Percentiles rank a stretch among this genome's conserved stretches.
phyloP scores from a whole-genome alignment of 2,797 vertebrate species.

The Nyctibius grandis region DNA sequence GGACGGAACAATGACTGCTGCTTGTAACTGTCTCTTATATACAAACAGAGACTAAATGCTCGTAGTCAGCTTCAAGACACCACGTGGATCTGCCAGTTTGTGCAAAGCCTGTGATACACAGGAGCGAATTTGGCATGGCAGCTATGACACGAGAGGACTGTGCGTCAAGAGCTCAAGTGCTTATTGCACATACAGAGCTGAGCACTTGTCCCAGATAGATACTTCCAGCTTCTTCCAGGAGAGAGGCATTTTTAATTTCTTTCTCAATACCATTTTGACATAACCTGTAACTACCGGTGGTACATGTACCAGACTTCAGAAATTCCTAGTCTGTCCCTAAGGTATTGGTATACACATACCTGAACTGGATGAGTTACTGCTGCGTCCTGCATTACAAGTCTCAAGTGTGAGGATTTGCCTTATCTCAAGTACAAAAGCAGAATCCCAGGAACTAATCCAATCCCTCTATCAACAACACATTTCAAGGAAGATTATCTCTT shows the following conservation, averaged over 20 bases:
- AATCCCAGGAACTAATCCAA: constrained; percentile 18
- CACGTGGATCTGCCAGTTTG: neutral
- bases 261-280: neutral
- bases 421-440: neutral
- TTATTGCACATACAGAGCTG: rapidly evolving
- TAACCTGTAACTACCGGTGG: neutral
- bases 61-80: neutral
- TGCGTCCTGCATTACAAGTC: neutral
- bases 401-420: constrained; percentile 2
- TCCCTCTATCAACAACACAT: neutral
- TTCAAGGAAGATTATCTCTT: constrained; percentile 44
- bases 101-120: neutral
- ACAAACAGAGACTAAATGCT: neutral
- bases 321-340: neutral
- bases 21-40: neutral
- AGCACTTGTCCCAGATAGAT: neutral
- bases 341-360: neutral
- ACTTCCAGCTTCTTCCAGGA: neutral
- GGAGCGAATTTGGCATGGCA: neutral
- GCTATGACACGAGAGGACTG: neutral
- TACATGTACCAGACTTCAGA: rapidly evolving
- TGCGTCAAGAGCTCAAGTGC: neutral
- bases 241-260: neutral
- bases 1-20: neutral
- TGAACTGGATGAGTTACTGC: neutral